A percentile compares a stretch with the other conserved stretches of the same genome.
Conservation (phyloP, 2,113 vertebrate genomes). For the Macrotus californicus region DNA sequence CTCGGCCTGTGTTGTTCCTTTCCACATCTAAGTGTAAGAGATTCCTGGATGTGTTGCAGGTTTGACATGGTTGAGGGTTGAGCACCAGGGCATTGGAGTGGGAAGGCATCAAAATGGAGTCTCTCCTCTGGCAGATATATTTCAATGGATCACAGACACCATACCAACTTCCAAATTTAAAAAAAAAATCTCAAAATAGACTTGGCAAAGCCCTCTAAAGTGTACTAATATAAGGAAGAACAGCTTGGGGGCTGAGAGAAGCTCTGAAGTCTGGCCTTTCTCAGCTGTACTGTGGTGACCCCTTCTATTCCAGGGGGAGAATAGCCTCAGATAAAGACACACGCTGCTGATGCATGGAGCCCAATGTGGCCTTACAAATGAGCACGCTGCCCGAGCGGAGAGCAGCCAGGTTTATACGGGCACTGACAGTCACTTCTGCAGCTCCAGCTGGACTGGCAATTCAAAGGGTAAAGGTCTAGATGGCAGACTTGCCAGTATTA, state of each 20-base stretch:
- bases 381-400: neutral
- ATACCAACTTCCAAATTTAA: conserved; percentile 15
- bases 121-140: conserved; percentile 12
- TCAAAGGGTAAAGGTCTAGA: neutral
- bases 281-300: conserved; percentile 24
- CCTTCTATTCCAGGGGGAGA: conserved; percentile 24
- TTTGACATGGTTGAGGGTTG: neutral
- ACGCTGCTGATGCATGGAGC: neutral
- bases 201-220: neutral
- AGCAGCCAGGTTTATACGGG: neutral
- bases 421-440: neutral
- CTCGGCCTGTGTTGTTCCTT: neutral
- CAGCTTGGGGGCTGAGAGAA: neutral
- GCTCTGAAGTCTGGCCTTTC: conserved; percentile 49
- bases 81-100: neutral
- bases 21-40: neutral
- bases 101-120: neutral
- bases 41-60: neutral
- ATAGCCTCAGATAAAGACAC: neutral
- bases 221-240: neutral
- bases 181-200: conserved; percentile 45
- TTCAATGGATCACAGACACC: conserved; percentile 46
- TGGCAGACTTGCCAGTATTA: neutral
- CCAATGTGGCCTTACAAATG: neutral
- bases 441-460: neutral